Conservation (phyloP, 2,113 vertebrate species). For the Chionodraco myersi region DNA sequence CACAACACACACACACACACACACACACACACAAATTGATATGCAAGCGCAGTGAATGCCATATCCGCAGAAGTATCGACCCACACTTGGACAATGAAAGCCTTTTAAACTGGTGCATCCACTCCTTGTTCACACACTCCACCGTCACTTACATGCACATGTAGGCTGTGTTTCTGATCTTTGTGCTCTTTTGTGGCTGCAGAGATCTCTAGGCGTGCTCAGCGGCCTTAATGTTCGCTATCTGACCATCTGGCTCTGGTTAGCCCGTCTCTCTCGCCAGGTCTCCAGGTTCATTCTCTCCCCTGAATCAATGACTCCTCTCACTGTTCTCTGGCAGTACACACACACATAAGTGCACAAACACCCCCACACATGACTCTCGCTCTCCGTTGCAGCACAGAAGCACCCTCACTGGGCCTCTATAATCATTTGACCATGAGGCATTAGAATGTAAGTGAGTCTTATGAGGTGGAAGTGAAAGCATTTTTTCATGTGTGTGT, state of each 20-base stretch:
- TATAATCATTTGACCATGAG: constrained; percentile 82
- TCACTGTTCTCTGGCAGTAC: constrained; percentile 67
- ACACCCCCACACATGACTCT: constrained; percentile 53
- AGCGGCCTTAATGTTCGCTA: constrained; percentile 57
- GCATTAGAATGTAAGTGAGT: constrained; percentile 76
- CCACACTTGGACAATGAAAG: not conserved
- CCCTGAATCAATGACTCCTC: constrained; percentile 76
- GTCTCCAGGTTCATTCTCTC: constrained; percentile 78
- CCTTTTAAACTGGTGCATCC: constrained; percentile 6
- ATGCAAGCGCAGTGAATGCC: constrained; percentile 13
- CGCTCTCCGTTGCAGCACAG: constrained; percentile 54
- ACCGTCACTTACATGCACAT: not conserved
- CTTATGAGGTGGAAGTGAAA: constrained; percentile 62
- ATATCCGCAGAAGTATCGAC: not conserved
- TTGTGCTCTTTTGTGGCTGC: constrained; percentile 1
- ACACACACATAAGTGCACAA: constrained; percentile 43
- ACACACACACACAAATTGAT: not conserved
- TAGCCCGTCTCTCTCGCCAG: constrained; percentile 69
- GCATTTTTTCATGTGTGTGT: constrained; percentile 28
- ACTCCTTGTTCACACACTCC: not conserved
- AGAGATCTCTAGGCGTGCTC: constrained; percentile 15
- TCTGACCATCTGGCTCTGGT: constrained; percentile 81
- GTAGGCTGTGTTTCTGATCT: not conserved
- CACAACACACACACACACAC: constrained; percentile 15
- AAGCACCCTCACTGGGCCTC: constrained; percentile 80